These are phyloP conservation scores for Epirrhoe tristata DNA, from an alignment of 2,888 invertebrate genomes.

Conservation along the genomic window DNA sequence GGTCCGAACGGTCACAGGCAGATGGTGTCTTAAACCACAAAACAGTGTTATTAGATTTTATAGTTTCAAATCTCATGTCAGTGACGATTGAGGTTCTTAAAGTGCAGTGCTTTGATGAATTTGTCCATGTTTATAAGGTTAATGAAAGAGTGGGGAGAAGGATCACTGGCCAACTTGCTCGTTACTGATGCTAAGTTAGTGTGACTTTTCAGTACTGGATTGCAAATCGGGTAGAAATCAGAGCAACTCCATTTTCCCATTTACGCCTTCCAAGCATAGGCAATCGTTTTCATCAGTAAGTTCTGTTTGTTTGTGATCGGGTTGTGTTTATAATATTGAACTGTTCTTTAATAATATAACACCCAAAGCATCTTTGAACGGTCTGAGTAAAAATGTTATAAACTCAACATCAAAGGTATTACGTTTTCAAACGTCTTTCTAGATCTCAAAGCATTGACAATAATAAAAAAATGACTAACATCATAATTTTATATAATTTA, in stretches of 20 bases:
- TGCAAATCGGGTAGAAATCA: constrained; percentile 3
- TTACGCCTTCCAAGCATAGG: constrained; percentile 49
- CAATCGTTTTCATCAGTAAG: constrained; percentile 35
- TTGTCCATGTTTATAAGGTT: constrained; percentile 49
- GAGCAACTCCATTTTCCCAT: constrained; percentile 33
- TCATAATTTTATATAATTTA: constrained; percentile 10
- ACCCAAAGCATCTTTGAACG: constrained; percentile 20
- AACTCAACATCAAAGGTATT: constrained; percentile 40
- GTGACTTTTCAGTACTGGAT: constrained; percentile 1
- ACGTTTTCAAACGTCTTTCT: constrained; percentile 20
- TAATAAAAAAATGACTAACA: constrained; percentile 14
- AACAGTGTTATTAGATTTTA: constrained; percentile 41
- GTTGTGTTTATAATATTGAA: constrained; percentile 40
- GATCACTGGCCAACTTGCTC: constrained; percentile 14
- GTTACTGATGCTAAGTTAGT: background rate
- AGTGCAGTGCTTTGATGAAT: constrained; percentile 47
- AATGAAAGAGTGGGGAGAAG: constrained; percentile 22
- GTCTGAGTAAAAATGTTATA: constrained; percentile 36
- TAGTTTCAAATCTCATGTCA: constrained; percentile 35
- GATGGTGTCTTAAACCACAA: constrained; percentile 72
- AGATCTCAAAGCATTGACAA: constrained; percentile 38
- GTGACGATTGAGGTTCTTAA: constrained; percentile 34
- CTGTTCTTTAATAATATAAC: constrained; percentile 7
- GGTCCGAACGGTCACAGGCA: constrained; percentile 76
- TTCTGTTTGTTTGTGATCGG: constrained; percentile 31